These are phyloP conservation scores for Limnephilus auricula DNA, from an alignment of 2,888 invertebrate species.

Conservation along the genomic window DNA sequence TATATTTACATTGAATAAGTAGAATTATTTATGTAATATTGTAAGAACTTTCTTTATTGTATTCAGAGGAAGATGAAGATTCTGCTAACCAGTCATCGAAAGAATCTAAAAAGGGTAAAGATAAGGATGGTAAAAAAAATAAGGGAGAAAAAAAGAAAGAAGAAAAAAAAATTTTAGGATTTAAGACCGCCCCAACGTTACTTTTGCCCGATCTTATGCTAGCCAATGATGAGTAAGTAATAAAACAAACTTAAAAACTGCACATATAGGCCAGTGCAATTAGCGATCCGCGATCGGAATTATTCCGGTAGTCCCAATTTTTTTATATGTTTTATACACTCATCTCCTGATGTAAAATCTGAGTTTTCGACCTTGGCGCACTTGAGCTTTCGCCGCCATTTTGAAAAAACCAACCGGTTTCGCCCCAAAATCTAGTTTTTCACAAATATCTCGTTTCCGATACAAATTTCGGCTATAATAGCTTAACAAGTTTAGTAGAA, in stretches of 20 bases:
- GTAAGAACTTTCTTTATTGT: neutral
- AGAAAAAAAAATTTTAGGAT: conserved; percentile 76
- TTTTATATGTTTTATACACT: too few species aligned
- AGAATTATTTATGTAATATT: conserved; percentile 2
- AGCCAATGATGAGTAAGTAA: conserved; percentile 83
- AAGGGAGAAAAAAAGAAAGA: conserved; percentile 62
- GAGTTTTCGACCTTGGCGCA: too few species aligned
- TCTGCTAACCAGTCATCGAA: conserved; percentile 87
- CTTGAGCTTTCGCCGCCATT: too few species aligned
- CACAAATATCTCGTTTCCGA: too few species aligned
- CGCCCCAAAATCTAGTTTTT: too few species aligned
- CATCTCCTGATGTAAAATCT: too few species aligned
- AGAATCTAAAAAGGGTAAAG: conserved; percentile 88
- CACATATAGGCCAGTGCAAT: too few species aligned
- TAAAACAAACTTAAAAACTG: neutral
- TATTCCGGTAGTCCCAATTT: too few species aligned
- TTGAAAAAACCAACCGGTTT: too few species aligned
- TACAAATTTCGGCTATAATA: too few species aligned
- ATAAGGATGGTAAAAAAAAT: conserved; percentile 76
- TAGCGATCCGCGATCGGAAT: too few species aligned
- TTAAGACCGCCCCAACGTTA: conserved; percentile 83
- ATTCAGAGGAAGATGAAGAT: conserved; percentile 83
- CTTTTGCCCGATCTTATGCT: conserved; percentile 85
- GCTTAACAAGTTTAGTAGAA: too few species aligned
- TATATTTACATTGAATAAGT: neutral